Evolutionary conservation across 2,113 vertebrate genomes (phyloP), one percentile per base, ranked within the genome.

Genomic region (Hoplias malabaricus): DNA sequence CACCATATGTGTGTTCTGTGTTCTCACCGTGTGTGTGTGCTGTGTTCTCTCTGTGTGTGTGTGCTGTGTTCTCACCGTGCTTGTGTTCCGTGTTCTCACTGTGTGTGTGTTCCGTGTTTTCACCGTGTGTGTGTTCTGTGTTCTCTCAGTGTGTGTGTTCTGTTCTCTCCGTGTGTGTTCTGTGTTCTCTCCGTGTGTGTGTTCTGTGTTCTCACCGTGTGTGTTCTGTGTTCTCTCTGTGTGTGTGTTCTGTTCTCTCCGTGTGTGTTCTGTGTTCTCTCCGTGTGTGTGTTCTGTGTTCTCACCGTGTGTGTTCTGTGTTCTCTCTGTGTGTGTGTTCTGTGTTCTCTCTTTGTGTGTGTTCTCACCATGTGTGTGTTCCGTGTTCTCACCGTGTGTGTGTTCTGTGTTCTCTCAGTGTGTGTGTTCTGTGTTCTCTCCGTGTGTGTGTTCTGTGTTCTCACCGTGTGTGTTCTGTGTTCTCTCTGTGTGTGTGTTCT

Each of bases 11-110:
- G n/a, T n/a, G n/a, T n/a, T n/a, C 2, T n/a, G 12, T 2, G 19
- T n/a, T 59, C 89, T 75, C 75, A 98, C 98, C 94, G 95, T 87
- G 42, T 97, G 98, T 0, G 87, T 92, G 79, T 94, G 94, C 29
- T 85, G 87, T 33, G 91, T 91, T n/a, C n/a, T n/a, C n/a, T n/a
- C n/a, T n/a, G n/a, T n/a, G n/a, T n/a, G n/a, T n/a, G n/a, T n/a
- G n/a, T n/a, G n/a, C 2, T n/a, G 12, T 2, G 19, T n/a, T 59
- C 89, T 75, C 75, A 98, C 98, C 94, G 95, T 87, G 42, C n/a
- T n/a, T 97, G 98, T 0, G 87, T 92, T 80, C 95, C 94, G 31
- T 85, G 87, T 33, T n/a, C n/a, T n/a, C n/a, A n/a, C n/a, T n/a
- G n/a, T n/a, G n/a, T n/a, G n/a, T n/a, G n/a, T n/a, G n/a, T n/a